A percentile compares a stretch with the other conserved stretches of the same genome.
phyloP scores from a whole-genome alignment of 2,113 vertebrate genomes.

The Mormyrus iriodes region DNA sequence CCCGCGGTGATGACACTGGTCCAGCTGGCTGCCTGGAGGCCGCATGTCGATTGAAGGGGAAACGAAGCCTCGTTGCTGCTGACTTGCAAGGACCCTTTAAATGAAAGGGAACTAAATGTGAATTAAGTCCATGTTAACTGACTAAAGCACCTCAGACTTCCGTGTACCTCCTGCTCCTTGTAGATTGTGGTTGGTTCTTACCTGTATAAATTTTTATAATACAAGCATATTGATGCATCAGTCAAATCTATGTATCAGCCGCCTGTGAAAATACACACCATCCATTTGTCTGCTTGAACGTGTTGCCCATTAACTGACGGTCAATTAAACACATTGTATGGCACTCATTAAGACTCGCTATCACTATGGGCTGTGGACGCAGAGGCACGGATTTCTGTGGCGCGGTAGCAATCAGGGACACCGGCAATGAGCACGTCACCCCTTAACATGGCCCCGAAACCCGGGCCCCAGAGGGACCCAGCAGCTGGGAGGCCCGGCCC shows the following conservation, averaged over 20 bases:
- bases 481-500: neutral
- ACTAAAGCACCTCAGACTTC: neutral
- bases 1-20: neutral
- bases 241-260: neutral
- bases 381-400: neutral
- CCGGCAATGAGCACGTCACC: neutral
- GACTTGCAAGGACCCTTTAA: neutral
- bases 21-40: slow-evolving; percentile 3
- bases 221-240: neutral
- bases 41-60: neutral
- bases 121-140: neutral
- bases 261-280: neutral
- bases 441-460: too few relatives aligned
- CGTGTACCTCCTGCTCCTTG: neutral
- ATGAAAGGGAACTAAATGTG: neutral
- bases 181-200: neutral
- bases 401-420: neutral
- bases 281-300: neutral
- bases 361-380: neutral
- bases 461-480: neutral
- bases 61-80: neutral
- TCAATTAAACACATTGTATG: neutral
- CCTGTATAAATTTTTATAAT: neutral
- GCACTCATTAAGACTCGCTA: neutral
- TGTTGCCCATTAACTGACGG: neutral